Evolutionary conservation across 2,888 invertebrate genomes (phyloP).

Genomic region (Drosophila macrothrix): DNA sequence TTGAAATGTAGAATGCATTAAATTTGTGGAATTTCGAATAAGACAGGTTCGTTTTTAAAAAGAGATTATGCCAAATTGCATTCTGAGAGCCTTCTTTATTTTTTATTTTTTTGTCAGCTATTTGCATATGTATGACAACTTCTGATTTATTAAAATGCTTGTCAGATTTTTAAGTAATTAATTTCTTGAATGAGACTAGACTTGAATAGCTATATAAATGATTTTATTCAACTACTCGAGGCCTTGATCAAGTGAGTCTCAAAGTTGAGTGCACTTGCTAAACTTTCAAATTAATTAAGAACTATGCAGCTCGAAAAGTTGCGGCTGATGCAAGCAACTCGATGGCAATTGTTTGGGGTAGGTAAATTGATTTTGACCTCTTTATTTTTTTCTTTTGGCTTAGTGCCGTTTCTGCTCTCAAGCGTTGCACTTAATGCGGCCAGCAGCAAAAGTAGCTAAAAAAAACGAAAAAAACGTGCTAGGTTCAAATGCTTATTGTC

Average conservation of each 20-base stretch:
- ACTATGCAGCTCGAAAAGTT: conserved; percentile 53
- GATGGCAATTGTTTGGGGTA: conserved; percentile 61
- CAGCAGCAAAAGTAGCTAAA: conserved; percentile 27
- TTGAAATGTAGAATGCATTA: not conserved
- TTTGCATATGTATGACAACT: not conserved
- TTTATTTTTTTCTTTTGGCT: conserved; percentile 25
- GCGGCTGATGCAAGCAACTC: conserved; percentile 42
- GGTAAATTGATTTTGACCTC: conserved; percentile 62
- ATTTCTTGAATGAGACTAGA: not conserved
- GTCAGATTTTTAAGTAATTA: not conserved
- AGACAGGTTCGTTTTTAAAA: not conserved
- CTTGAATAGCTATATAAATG: conserved; percentile 10
- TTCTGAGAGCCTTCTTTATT: not conserved
- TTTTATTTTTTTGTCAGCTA: not conserved
- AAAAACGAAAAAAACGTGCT: conserved; percentile 16
- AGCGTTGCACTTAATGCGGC: conserved; percentile 52
- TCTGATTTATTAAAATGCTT: not conserved
- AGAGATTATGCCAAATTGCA: not conserved
- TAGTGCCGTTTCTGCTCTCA: conserved; percentile 26
- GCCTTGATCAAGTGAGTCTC: conserved; percentile 10
- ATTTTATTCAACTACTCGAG: not conserved
- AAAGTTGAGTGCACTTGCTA: conserved; percentile 28
- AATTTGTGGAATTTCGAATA: not conserved
- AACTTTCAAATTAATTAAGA: conserved; percentile 60
- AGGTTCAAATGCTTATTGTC: conserved; percentile 59